These are phyloP conservation scores for Strigops habroptila DNA, from an alignment of 2,113 vertebrate genomes.

Conservation along the genomic window DNA sequence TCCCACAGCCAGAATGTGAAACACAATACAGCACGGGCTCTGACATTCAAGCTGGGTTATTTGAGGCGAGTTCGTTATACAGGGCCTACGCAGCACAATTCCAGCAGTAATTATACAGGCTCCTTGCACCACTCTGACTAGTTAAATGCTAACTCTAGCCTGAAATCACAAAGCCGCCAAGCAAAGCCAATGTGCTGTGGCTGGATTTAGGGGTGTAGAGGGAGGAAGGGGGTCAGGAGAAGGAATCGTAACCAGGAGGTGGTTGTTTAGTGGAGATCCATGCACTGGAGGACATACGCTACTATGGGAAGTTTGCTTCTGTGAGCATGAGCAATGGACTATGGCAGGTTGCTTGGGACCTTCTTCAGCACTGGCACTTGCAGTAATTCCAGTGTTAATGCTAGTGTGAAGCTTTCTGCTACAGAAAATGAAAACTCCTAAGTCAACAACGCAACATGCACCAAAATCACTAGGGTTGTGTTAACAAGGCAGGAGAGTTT, in stretches of 20 bases:
- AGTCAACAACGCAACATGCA: background rate
- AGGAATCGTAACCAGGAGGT: background rate
- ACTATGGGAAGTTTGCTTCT: background rate
- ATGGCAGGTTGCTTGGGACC: background rate
- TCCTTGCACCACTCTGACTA: conserved; percentile 10
- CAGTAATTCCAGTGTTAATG: background rate
- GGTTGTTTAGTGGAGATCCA: background rate
- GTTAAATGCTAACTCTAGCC: background rate
- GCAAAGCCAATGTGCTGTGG: background rate
- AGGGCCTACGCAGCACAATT: conserved; percentile 1
- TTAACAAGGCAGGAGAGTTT: background rate
- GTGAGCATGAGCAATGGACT: background rate
- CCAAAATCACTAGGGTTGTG: background rate
- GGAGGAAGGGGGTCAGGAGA: background rate
- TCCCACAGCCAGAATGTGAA: conserved; percentile 59
- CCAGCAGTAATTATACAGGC: conserved; percentile 15
- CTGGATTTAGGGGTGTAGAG: background rate
- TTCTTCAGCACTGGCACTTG: accelerated
- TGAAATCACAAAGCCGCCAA: background rate
- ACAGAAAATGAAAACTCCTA: background rate
- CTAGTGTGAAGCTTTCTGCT: background rate
- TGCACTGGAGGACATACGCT: background rate
- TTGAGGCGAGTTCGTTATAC: conserved; percentile 37
- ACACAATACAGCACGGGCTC: conserved; percentile 48
- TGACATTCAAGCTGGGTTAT: conserved; percentile 64